A percentile compares a stretch with the other conserved stretches of the same genome.
Evolutionary conservation across 2,888 invertebrate genomes (phyloP).

Genomic region (Calephelis perditalis): DNA sequence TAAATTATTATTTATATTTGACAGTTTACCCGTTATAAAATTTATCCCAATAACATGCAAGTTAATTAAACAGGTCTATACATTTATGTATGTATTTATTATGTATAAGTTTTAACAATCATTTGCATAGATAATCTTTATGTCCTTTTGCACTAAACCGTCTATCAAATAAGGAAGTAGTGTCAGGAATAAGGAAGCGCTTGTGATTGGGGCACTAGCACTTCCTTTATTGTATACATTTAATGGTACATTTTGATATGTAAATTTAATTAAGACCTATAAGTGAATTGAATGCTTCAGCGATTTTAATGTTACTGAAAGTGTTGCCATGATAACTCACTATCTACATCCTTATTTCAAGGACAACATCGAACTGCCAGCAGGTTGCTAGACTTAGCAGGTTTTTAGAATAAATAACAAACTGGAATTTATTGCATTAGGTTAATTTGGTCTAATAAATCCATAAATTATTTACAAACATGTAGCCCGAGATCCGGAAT

Average conservation of each 20-base stretch:
- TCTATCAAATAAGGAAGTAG: slow-evolving; percentile 1
- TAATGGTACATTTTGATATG: slow-evolving; percentile 4
- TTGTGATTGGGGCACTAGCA: neutral
- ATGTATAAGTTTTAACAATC: too few relatives aligned
- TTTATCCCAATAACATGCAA: too few relatives aligned
- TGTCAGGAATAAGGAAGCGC: neutral
- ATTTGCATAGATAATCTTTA: too few relatives aligned
- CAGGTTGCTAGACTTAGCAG: slow-evolving; percentile 48
- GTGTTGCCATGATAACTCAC: slow-evolving; percentile 7
- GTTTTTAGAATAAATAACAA: slow-evolving; percentile 48
- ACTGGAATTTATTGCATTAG: slow-evolving; percentile 17
- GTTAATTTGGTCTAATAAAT: slow-evolving; percentile 1
- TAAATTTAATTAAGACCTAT: slow-evolving; percentile 4
- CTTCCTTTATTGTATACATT: neutral
- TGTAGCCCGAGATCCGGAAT: too few relatives aligned
- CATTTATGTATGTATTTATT: too few relatives aligned
- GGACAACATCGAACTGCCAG: slow-evolving; percentile 48
- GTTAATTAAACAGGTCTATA: too few relatives aligned
- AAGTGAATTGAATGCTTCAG: slow-evolving; percentile 5
- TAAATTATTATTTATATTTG: too few relatives aligned
- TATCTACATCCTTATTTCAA: slow-evolving; percentile 68
- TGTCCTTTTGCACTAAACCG: too few relatives aligned
- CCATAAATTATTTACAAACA: neutral
- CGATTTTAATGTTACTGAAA: slow-evolving; percentile 7
- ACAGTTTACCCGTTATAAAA: too few relatives aligned